Percentiles rank a stretch among this genome's conserved stretches.
Conservation (phyloP, 2,113 vertebrate species). For the Chiloscyllium plagiosum region DNA sequence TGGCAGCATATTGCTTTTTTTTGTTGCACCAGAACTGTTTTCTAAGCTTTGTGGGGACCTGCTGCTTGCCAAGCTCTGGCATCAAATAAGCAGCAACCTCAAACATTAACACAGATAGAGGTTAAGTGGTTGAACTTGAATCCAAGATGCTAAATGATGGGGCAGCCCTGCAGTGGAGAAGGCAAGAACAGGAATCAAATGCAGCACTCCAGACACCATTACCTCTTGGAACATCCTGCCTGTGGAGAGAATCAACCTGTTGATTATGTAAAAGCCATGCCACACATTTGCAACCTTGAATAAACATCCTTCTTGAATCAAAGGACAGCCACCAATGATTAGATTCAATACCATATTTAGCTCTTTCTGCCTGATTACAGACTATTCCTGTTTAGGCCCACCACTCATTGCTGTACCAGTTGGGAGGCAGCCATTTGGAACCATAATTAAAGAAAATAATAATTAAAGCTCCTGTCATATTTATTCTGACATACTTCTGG, state of each 20-base stretch:
- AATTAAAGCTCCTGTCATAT: not conserved
- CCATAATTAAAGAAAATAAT: not conserved
- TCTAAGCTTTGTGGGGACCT: not conserved
- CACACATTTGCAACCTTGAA: too few species aligned
- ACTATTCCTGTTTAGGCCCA: not conserved
- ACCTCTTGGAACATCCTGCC: too few species aligned
- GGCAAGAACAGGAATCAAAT: too few species aligned
- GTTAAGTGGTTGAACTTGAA: not conserved
- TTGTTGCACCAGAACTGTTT: not conserved
- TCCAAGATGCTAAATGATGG: too few species aligned
- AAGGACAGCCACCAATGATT: too few species aligned
- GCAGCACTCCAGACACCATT: too few species aligned
- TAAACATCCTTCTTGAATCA: too few species aligned
- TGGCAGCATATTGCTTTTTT: not conserved
- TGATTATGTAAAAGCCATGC: too few species aligned
- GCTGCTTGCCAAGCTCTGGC: not conserved
- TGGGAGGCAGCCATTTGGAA: not conserved
- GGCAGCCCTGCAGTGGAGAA: too few species aligned
- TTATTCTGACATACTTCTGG: not conserved
- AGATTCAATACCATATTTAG: not conserved
- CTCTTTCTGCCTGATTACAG: not conserved
- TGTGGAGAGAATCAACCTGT: too few species aligned
- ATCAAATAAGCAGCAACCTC: not conserved
- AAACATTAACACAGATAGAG: not conserved
- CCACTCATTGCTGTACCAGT: not conserved